phyloP scores from a whole-genome alignment of 2,888 invertebrate genomes.

The Branchinecta sandiegonensis region DNA sequence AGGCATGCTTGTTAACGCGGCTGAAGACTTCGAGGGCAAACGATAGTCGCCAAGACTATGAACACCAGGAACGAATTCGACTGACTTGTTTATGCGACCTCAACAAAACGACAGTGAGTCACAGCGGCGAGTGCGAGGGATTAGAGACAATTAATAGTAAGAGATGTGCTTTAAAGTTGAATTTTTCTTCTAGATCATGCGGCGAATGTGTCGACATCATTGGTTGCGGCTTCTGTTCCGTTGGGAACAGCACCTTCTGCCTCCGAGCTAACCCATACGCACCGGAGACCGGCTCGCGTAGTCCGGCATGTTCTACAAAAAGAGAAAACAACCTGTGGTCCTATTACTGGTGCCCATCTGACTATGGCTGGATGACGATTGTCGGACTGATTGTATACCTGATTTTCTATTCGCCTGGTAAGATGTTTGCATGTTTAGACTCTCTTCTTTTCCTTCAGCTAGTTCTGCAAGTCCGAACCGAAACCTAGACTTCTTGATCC shows the following conservation, averaged over 20 bases:
- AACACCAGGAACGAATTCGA: no score
- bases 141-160: no score
- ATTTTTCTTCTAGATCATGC: conserved; percentile 33
- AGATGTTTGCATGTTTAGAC: conserved; percentile 2
- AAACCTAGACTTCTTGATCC: neutral
- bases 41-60: no score
- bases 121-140: no score
- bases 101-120: no score
- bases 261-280: conserved; percentile 33
- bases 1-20: no score
- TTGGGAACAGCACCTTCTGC: conserved; percentile 24
- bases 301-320: conserved; percentile 30
- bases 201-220: conserved; percentile 35
- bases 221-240: conserved; percentile 38
- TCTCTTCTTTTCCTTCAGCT: neutral
- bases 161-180: neutral
- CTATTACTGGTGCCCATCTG: conserved; percentile 36
- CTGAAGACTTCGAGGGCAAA: no score
- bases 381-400: conserved; percentile 37
- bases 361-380: conserved; percentile 36
- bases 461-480: neutral
- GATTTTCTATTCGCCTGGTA: conserved; percentile 38
- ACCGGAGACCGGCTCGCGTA: conserved; percentile 29
- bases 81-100: no score
- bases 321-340: conserved; percentile 35